A percentile compares a stretch with the other conserved stretches of the same genome.
These are phyloP conservation scores for Falco concolor DNA, from an alignment of 2,797 vertebrate species.

Conservation along the genomic window DNA sequence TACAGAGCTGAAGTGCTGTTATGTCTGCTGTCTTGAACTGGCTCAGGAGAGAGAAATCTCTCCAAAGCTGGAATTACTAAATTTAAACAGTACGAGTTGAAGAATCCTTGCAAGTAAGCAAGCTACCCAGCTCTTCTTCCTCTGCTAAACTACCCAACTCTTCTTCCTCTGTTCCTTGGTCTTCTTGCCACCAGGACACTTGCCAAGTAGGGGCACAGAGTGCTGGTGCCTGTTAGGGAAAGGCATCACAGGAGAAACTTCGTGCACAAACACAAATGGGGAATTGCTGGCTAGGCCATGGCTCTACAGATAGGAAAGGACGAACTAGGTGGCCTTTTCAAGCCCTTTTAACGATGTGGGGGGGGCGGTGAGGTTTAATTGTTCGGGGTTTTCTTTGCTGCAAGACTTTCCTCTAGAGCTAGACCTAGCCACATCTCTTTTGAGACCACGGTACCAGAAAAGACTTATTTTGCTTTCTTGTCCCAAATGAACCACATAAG, in stretches of 20 bases:
- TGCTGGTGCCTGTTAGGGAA: background rate
- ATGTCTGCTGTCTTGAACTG: background rate
- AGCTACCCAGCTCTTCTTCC: background rate
- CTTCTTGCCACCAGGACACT: fast-evolving
- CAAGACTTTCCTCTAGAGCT: background rate
- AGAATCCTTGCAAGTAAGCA: background rate
- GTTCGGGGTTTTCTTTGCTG: background rate
- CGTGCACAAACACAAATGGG: background rate
- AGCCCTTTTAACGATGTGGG: background rate
- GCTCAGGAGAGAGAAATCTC: background rate
- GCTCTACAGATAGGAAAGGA: background rate
- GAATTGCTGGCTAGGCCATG: background rate
- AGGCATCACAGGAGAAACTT: background rate
- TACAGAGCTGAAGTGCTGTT: background rate
- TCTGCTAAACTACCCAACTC: background rate
- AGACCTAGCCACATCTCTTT: background rate
- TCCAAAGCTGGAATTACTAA: background rate
- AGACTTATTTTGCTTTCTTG: background rate
- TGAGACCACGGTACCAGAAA: background rate
- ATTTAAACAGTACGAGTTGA: background rate
- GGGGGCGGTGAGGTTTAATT: background rate
- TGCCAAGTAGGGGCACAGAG: fast-evolving
- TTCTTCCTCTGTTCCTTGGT: background rate
- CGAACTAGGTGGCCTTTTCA: background rate
- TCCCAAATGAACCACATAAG: background rate